A percentile compares a stretch with the other conserved stretches of the same genome.
These are phyloP conservation scores for Brachyhypopomus occidentalis DNA, from an alignment of 2,113 vertebrate species.

Conservation along the genomic window DNA sequence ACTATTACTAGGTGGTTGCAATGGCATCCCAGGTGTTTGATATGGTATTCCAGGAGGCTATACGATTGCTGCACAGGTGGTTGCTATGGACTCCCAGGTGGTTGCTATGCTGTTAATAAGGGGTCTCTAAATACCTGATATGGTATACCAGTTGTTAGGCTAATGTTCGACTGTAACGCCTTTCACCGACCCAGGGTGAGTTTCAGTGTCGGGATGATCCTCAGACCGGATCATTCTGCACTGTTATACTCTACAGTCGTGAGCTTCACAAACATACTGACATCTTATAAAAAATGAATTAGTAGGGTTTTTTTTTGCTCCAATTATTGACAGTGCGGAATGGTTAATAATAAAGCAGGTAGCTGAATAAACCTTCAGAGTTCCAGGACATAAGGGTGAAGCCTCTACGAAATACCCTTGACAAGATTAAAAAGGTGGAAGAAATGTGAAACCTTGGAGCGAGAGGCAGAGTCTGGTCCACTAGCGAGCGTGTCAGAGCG, in stretches of 20 bases:
- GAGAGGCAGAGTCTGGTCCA: slow-evolving; percentile 17
- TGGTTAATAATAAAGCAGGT: not conserved
- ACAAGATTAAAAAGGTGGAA: not conserved
- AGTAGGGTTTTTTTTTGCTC: not conserved
- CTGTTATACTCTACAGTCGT: not conserved
- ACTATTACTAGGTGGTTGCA: too few species aligned
- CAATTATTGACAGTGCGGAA: not conserved
- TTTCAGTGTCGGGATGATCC: slow-evolving; percentile 5
- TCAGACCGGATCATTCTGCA: not conserved
- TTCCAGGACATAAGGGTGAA: not conserved
- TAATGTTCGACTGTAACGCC: too few species aligned
- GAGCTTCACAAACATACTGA: not conserved
- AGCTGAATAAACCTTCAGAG: not conserved
- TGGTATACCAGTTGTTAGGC: too few species aligned
- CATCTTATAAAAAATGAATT: not conserved
- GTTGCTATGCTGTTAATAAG: too few species aligned
- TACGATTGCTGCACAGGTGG: too few species aligned
- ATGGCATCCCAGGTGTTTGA: too few species aligned
- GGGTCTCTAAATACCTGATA: too few species aligned
- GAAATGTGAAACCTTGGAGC: not conserved
- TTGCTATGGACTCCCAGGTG: too few species aligned
- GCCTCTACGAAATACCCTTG: slow-evolving; percentile 2
- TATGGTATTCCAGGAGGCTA: too few species aligned
- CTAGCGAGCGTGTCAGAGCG: slow-evolving; percentile 18
- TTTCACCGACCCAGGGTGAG: too few species aligned